Conservation (phyloP, 2,888 invertebrate species). For the Itoplectis maculator region DNA sequence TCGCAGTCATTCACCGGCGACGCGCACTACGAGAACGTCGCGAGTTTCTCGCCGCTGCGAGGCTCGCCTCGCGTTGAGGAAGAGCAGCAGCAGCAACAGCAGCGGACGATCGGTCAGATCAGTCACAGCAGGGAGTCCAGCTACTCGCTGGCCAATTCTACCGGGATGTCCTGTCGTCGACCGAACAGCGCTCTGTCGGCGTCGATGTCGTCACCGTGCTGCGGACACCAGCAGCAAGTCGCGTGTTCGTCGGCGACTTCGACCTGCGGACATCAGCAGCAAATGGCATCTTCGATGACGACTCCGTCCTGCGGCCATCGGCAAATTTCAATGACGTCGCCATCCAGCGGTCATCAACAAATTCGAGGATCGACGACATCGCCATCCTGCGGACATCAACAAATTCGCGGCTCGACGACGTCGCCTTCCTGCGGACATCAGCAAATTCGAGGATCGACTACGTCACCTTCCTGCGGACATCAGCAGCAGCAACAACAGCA, state of each 20-base stretch:
- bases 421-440: slow-evolving; percentile 3
- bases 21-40: slow-evolving; percentile 81
- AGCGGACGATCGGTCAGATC: slow-evolving; percentile 65
- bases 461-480: too few species aligned
- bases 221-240: slow-evolving; percentile 8
- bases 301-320: slow-evolving; percentile 3
- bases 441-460: neutral
- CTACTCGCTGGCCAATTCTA: slow-evolving; percentile 74
- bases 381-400: too few species aligned
- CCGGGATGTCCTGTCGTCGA: slow-evolving; percentile 73
- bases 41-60: slow-evolving; percentile 78
- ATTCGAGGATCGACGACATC: too few species aligned
- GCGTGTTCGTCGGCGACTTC: slow-evolving; percentile 36
- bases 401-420: neutral
- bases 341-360: too few species aligned
- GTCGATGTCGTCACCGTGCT: slow-evolving; percentile 38
- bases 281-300: slow-evolving; percentile 31
- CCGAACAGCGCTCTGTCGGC: slow-evolving; percentile 76
- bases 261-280: slow-evolving; percentile 1
- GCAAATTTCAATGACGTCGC: slow-evolving; percentile 1
- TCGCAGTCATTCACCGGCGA: slow-evolving; percentile 83
- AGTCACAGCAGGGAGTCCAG: slow-evolving; percentile 78
- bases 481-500: too few species aligned
- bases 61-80: slow-evolving; percentile 73
- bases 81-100: slow-evolving; percentile 66